phyloP scores from a whole-genome alignment of 2,888 invertebrate genomes.

The Falcaria lacertinaria region DNA sequence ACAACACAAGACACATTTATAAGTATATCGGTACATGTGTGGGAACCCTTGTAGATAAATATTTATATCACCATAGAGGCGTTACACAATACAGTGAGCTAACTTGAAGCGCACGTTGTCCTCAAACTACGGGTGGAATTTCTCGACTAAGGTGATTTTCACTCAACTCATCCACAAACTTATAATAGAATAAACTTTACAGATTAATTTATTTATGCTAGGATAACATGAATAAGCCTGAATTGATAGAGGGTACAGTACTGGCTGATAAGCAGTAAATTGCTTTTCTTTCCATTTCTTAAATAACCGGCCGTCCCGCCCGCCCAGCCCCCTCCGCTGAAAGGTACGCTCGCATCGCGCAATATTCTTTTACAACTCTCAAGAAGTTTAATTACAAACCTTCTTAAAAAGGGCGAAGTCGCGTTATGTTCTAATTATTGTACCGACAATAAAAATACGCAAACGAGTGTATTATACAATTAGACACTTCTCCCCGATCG shows the following conservation, averaged over 20 bases:
- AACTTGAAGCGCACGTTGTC: constrained; percentile 43
- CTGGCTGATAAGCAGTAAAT: constrained; percentile 72
- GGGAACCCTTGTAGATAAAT: no score
- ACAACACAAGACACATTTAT: no score
- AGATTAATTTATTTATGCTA: constrained; percentile 49
- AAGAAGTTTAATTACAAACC: constrained; percentile 71
- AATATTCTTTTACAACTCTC: constrained; percentile 63
- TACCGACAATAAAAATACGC: constrained; percentile 78
- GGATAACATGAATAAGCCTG: constrained; percentile 16
- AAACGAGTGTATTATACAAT: constrained; percentile 81
- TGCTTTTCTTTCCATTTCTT: constrained; percentile 75
- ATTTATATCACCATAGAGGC: no score
- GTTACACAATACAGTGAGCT: no score
- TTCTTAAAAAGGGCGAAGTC: constrained; percentile 64
- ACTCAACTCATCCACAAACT: constrained; percentile 61
- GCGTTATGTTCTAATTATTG: constrained; percentile 79
- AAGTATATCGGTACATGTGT: no score
- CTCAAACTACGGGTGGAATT: constrained; percentile 62
- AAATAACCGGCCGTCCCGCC: constrained; percentile 52
- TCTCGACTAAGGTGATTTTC: constrained; percentile 56
- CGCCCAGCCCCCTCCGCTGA: constrained; percentile 28
- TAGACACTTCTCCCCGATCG: constrained; percentile 78
- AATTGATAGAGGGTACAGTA: constrained; percentile 48
- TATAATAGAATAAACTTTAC: constrained; percentile 69
- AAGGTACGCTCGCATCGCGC: constrained; percentile 50